These are phyloP conservation scores for Bellardia bayeri DNA, from an alignment of 2,888 invertebrate genomes.

Conservation along the genomic window DNA sequence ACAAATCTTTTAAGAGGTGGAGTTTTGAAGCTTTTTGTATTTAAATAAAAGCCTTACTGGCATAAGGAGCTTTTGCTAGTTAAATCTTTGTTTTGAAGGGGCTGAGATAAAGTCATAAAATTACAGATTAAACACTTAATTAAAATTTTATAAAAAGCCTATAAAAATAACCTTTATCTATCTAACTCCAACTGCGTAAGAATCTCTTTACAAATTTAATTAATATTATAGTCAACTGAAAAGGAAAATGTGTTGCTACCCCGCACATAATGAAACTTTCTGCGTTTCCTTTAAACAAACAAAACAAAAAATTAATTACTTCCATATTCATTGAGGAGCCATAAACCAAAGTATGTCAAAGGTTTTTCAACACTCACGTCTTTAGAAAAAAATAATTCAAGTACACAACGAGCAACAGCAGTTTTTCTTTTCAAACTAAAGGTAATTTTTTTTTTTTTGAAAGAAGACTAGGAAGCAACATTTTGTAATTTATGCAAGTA, in stretches of 20 bases:
- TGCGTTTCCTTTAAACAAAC: constrained; percentile 1
- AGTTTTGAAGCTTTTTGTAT: no score
- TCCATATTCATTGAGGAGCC: constrained; percentile 60
- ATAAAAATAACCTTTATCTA: no score
- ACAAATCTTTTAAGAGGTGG: no score
- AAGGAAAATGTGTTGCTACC: not conserved
- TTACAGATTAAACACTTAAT: no score
- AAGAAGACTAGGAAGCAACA: not conserved
- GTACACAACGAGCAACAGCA: constrained; percentile 1
- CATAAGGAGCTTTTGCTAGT: no score
- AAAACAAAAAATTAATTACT: constrained; percentile 42
- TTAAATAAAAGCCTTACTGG: no score
- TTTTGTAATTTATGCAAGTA: constrained; percentile 37
- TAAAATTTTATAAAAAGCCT: no score
- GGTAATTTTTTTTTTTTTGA: not conserved
- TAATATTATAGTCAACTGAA: not conserved
- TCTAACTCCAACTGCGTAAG: no score
- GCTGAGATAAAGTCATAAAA: no score
- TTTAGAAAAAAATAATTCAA: constrained; percentile 35
- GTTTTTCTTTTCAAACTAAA: constrained; percentile 15
- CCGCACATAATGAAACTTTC: constrained; percentile 18
- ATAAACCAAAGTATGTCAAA: constrained; percentile 65
- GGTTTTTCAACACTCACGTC: constrained; percentile 5
- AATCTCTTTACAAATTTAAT: no score
- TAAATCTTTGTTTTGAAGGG: no score